These are phyloP conservation scores for Zaprionus bogoriensis DNA, from an alignment of 2,888 invertebrate species.

Conservation along the genomic window DNA sequence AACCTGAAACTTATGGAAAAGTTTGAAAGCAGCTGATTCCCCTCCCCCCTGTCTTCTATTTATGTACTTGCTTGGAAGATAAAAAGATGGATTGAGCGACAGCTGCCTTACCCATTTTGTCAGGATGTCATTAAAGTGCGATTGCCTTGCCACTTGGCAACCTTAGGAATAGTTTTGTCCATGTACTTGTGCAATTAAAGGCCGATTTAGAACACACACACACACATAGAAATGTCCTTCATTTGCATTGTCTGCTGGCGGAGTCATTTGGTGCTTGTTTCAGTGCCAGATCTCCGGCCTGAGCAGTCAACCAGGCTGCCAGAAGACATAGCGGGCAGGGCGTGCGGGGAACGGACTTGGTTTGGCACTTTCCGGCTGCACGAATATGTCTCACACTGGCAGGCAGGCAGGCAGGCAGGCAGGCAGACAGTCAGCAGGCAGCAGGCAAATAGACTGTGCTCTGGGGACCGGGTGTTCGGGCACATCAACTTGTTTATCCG, in stretches of 20 bases:
- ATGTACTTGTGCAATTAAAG: background rate
- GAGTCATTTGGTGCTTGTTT: constrained; percentile 1
- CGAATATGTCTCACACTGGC: constrained; percentile 13
- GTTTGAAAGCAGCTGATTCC: no score
- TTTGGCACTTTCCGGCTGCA: constrained; percentile 30
- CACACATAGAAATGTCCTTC: background rate
- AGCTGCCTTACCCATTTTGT: background rate
- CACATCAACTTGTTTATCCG: constrained; percentile 7
- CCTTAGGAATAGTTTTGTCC: background rate
- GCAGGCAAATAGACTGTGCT: constrained; percentile 29
- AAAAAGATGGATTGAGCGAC: no score
- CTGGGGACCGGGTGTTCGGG: constrained; percentile 1
- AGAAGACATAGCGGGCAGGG: background rate
- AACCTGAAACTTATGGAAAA: no score
- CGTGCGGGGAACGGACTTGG: background rate
- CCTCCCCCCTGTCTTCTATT: no score
- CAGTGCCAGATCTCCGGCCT: background rate
- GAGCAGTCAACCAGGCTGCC: background rate
- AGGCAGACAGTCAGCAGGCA: no score
- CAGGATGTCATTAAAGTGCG: background rate
- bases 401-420: no score
- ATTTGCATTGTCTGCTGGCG: background rate
- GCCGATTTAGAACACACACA: background rate
- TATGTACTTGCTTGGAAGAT: no score
- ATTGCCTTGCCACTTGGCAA: background rate